These are phyloP conservation scores for Andrena camellia DNA, from an alignment of 2,888 invertebrate species.

Conservation along the genomic window DNA sequence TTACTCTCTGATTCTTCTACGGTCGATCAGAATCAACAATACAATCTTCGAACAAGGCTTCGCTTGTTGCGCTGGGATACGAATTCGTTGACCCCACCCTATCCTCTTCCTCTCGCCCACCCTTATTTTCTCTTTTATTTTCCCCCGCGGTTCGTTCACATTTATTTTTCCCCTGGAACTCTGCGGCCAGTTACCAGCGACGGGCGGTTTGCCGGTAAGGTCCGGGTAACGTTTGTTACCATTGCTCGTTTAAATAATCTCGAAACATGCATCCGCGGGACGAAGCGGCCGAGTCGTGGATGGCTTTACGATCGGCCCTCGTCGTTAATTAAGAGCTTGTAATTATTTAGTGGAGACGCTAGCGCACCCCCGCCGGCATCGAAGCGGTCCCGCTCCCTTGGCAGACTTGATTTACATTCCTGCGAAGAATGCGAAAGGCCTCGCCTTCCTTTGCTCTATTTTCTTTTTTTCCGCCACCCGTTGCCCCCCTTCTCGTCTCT, in stretches of 20 bases:
- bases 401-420: constrained; percentile 80
- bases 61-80: constrained; percentile 4
- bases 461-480: constrained; percentile 59
- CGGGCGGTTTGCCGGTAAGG: constrained; percentile 71
- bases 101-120: constrained; percentile 1
- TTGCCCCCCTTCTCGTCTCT: constrained; percentile 37
- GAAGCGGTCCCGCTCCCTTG: constrained; percentile 74
- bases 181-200: constrained; percentile 66
- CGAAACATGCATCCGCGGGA: constrained; percentile 82
- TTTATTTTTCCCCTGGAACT: constrained; percentile 52
- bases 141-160: constrained; percentile 30
- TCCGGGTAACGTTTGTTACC: constrained; percentile 75
- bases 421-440: constrained; percentile 71
- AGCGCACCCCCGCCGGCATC: constrained; percentile 84
- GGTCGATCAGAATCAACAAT: background rate
- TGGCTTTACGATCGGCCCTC: constrained; percentile 84
- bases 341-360: constrained; percentile 84
- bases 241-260: constrained; percentile 83
- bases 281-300: constrained; percentile 79
- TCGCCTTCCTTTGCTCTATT: constrained; percentile 66
- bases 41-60: constrained; percentile 15
- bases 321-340: constrained; percentile 85
- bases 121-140: constrained; percentile 52
- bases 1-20: too few species aligned
- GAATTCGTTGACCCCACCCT: constrained; percentile 55